Evolutionary conservation across 1,140 invertebrate species (phyloP), one percentile per base, ranked within the genome.

Genomic region (Pogonomyrmex barbatus): DNA sequence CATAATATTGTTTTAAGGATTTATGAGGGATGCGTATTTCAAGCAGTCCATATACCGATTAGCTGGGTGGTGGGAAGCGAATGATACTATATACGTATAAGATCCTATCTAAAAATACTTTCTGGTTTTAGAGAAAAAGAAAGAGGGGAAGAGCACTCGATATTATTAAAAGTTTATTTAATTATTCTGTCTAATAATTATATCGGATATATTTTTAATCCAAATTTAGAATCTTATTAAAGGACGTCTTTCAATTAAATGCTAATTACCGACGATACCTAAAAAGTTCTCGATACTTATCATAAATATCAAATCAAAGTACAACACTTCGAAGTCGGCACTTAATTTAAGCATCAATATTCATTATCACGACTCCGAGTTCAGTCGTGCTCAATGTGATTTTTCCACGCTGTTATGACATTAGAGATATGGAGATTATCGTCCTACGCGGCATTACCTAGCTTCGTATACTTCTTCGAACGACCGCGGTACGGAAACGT

Each of bases 361-460:
- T 52, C 14, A 12, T 39, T 33, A 30, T n/a, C 33, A 77, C 56
- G 39, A 47, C 58, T 63, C 73, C 73, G 73, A 30, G 54, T 30
- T 24, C 47, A 12, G 5, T 73, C 52, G 70, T 24, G 33, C 39
- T 42, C 39, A 5, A 45, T 24, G 33, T n/a, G 30, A 52, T 79
- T 54, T 67, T 81, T 56, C 56, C 33, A 1, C 30, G 17, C 36
- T 6, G 52, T 45, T 70, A 45, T 39, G 65, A 54, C 77, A 42
- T 56, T 70, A 56, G 39, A 70, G 24, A 70, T 56, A 39, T 63
- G 62, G 50, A 36, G 65, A 81, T 70, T 56, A 81, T 81, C 78
- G 47, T 81, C 14, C 4, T 54, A 70, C 77, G 54, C 47, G 33
- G 36, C 14, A 50, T 56, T 42, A 56, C n/a, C 33, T 56, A 39